phyloP scores from a whole-genome alignment of 2,888 invertebrate genomes.

The Trachelus stipa region DNA sequence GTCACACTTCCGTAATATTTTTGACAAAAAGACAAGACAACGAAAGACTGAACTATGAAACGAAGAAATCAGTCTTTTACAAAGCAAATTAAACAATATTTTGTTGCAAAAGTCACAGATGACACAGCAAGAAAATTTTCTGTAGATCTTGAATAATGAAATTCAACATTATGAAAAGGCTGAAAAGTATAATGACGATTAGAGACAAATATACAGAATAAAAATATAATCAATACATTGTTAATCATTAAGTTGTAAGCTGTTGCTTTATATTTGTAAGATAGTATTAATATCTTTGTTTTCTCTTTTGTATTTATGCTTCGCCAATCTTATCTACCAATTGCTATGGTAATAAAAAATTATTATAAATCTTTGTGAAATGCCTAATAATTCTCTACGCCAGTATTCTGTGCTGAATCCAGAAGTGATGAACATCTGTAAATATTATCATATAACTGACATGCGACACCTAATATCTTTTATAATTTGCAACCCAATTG shows the following conservation, averaged over 20 bases:
- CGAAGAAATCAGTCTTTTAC: neutral
- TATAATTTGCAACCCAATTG: neutral
- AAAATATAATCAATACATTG: neutral
- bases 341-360: neutral
- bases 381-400: neutral
- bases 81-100: neutral
- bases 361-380: neutral
- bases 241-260: neutral
- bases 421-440: neutral
- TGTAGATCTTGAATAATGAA: neutral
- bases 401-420: neutral
- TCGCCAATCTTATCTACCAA: neutral
- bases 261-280: neutral
- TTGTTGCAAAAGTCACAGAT: neutral
- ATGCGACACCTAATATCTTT: neutral
- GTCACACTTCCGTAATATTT: neutral
- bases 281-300: neutral
- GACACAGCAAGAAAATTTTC: neutral
- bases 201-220: neutral
- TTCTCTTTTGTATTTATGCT: neutral
- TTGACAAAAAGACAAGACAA: neutral
- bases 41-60: neutral
- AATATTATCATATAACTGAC: neutral
- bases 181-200: neutral
- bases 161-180: neutral